A percentile compares a stretch with the other conserved stretches of the same genome.
phyloP scores from a whole-genome alignment of 2,797 vertebrate species.

The Denticeps clupeoides region DNA sequence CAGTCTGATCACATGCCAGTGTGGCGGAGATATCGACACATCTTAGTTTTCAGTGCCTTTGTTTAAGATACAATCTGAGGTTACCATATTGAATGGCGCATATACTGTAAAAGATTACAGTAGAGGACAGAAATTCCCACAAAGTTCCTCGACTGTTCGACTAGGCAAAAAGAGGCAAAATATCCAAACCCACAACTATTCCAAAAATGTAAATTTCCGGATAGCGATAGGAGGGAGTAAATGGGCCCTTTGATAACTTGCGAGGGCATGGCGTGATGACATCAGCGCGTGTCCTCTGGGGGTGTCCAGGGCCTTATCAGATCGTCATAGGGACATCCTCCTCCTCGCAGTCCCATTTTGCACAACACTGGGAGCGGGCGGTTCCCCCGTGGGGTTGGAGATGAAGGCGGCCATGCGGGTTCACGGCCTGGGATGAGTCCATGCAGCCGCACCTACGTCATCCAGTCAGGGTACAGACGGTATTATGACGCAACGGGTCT shows the following conservation, averaged over 20 bases:
- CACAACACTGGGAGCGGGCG: not conserved
- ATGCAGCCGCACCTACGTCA: constrained; percentile 16
- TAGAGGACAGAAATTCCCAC: no score
- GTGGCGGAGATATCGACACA: no score
- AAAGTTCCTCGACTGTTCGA: not conserved
- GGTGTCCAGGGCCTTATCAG: constrained; percentile 21
- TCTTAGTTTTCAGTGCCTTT: no score
- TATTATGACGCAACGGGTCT: constrained; percentile 5
- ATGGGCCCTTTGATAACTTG: constrained; percentile 53
- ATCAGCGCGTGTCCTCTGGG: constrained; percentile 28
- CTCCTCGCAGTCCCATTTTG: not conserved
- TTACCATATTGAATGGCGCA: no score
- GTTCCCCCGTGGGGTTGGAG: constrained; percentile 16
- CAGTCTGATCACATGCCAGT: no score
- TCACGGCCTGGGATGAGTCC: constrained; percentile 1
- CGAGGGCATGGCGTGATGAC: constrained; percentile 34
- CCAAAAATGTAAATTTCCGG: constrained; percentile 34
- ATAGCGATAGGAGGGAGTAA: constrained; percentile 36
- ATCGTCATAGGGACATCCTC: not conserved
- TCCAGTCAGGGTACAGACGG: constrained; percentile 7
- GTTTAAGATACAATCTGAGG: no score
- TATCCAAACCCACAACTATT: constrained; percentile 19
- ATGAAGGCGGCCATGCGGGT: constrained; percentile 11
- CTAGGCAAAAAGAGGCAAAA: not conserved
- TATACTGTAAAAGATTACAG: no score